Conservation (phyloP, 2,888 invertebrate species). For the Nudaria mundana region DNA sequence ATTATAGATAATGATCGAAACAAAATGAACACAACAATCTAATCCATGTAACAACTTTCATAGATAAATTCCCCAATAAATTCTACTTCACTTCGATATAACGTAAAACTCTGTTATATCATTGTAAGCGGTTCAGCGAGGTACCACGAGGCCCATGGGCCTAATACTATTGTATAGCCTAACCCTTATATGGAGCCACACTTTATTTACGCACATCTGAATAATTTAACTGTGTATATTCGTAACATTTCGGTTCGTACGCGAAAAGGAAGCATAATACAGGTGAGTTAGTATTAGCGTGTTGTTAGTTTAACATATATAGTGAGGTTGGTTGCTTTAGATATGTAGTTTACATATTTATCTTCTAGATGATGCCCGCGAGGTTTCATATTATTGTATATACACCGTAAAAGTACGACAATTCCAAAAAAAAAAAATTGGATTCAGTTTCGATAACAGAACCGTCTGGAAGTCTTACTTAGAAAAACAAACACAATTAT, state of each 20-base stretch:
- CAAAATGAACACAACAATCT: neutral
- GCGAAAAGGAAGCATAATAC: slow-evolving; percentile 1
- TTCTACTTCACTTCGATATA: slow-evolving; percentile 8
- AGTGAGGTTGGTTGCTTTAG: neutral
- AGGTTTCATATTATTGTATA: too few species aligned
- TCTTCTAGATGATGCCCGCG: too few species aligned
- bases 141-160: slow-evolving; percentile 23
- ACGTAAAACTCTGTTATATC: slow-evolving; percentile 20
- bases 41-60: neutral
- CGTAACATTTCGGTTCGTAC: neutral
- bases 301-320: neutral
- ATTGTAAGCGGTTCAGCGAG: slow-evolving; percentile 9
- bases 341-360: neutral
- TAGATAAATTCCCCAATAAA: neutral
- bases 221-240: slow-evolving; percentile 22
- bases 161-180: slow-evolving; percentile 13
- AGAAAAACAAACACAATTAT: too few species aligned
- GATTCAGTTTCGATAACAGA: too few species aligned
- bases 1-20: neutral
- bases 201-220: slow-evolving; percentile 13
- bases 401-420: too few species aligned
- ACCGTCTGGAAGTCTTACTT: too few species aligned
- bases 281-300: neutral
- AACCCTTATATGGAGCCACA: slow-evolving; percentile 1
- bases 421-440: too few species aligned